phyloP scores from a whole-genome alignment of 2,888 invertebrate genomes.

The Tridacna crocea region DNA sequence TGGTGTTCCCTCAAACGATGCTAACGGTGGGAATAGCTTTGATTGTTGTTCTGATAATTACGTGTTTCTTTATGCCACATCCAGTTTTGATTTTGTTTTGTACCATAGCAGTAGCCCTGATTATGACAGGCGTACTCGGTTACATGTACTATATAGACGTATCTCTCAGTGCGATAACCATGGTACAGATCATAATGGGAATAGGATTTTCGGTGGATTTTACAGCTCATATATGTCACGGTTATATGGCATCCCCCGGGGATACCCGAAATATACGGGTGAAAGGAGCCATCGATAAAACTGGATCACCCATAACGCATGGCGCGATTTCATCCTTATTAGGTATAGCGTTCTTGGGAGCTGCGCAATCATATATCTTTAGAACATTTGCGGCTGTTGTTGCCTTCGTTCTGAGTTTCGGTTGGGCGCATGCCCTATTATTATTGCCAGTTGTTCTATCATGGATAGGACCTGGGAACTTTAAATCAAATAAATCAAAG shows the following conservation, averaged over 20 bases:
- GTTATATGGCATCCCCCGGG: conserved; percentile 63
- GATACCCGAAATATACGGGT: conserved; percentile 51
- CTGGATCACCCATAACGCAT: conserved; percentile 68
- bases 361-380: conserved; percentile 11
- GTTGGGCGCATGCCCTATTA: conserved; percentile 12
- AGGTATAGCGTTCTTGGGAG: conserved; percentile 11
- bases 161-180: conserved; percentile 75
- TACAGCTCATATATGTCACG: conserved; percentile 63
- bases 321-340: conserved; percentile 18
- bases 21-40: conserved; percentile 71
- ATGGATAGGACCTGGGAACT: conserved; percentile 36
- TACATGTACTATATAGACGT: conserved; percentile 56
- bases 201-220: conserved; percentile 66
- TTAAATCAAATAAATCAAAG: neutral
- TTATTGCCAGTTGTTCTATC: conserved; percentile 5
- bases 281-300: conserved; percentile 50
- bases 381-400: conserved; percentile 17
- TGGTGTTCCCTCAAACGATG: conserved; percentile 53
- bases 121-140: conserved; percentile 75
- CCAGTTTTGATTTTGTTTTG: conserved; percentile 69
- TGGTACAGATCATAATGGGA: conserved; percentile 77
- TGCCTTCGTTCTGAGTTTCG: conserved; percentile 11
- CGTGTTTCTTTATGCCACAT: conserved; percentile 76
- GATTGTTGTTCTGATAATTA: conserved; percentile 72
- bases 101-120: conserved; percentile 70